Conservation (phyloP, 2,888 invertebrate genomes). For the Drosophila sordidula region DNA sequence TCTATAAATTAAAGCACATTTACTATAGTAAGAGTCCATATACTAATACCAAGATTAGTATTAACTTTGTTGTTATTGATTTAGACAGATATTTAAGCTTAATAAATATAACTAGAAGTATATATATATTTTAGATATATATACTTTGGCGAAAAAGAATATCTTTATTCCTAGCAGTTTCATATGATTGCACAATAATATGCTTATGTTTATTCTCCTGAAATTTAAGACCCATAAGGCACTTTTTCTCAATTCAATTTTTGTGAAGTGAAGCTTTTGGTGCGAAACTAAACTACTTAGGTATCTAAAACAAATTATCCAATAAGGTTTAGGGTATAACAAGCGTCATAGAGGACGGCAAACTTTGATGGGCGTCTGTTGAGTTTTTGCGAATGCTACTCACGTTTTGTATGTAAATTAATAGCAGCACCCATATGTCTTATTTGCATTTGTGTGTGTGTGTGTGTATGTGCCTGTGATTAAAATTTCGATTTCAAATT, state of each 20-base stretch:
- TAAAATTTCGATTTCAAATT: conserved; percentile 56
- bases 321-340: conserved; percentile 23
- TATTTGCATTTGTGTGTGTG: background rate
- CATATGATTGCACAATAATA: background rate
- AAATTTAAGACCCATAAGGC: no score
- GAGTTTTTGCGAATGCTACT: conserved; percentile 46
- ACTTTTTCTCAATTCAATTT: no score
- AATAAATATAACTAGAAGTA: no score
- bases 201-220: background rate
- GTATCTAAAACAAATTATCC: no score
- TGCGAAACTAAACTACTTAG: no score
- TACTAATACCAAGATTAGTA: no score
- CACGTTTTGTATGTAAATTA: conserved; percentile 70
- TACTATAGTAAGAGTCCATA: no score
- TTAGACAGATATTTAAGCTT: no score
- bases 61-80: no score
- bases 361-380: conserved; percentile 14
- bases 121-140: no score
- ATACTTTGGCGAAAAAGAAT: no score
- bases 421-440: conserved; percentile 29
- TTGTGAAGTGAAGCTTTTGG: background rate
- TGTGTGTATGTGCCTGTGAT: conserved; percentile 22
- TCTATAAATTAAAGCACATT: no score
- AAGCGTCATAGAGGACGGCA: conserved; percentile 7
- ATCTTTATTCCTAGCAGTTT: background rate